Conservation (phyloP, 92 coral and sea anemone species). For the Montipora capitata region DNA sequence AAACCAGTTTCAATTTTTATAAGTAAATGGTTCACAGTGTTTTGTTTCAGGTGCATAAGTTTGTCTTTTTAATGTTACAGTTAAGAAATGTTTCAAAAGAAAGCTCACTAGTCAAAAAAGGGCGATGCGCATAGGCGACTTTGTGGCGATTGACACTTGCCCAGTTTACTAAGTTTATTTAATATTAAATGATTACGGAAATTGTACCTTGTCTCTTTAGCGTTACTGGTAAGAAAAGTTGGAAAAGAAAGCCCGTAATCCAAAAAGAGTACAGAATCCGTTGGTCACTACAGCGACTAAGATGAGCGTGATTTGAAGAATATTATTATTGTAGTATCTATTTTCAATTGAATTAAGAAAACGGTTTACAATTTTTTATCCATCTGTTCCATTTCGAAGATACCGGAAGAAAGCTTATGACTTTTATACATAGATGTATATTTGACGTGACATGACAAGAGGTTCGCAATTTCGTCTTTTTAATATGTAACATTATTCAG, state of each 20-base stretch:
- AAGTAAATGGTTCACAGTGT: slow-evolving; percentile 18
- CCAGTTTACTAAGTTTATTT: not conserved
- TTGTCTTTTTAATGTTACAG: slow-evolving; percentile 5
- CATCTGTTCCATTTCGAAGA: slow-evolving; percentile 19
- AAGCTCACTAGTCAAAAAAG: slow-evolving; percentile 8
- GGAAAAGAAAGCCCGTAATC: not conserved
- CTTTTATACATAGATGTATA: not conserved
- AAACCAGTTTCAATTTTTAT: slow-evolving; percentile 17
- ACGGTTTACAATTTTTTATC: not conserved
- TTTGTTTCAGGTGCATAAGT: slow-evolving; percentile 18
- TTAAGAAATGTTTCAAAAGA: not conserved
- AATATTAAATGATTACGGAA: not conserved
- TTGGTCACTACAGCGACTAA: not conserved
- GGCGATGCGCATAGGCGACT: not conserved
- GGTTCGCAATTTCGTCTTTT: slow-evolving; percentile 13
- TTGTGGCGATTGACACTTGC: not conserved
- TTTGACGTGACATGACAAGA: not conserved
- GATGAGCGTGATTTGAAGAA: slow-evolving; percentile 22
- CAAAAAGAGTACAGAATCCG: not conserved
- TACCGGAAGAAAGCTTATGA: slow-evolving; percentile 20
- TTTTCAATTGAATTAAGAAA: slow-evolving; percentile 15
- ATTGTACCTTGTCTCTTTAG: not conserved
- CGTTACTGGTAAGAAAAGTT: too few species aligned
- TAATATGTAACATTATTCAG: slow-evolving; percentile 7
- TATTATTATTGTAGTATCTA: slow-evolving; percentile 20